Base-by-base conservation (phyloP, 2,888 invertebrate species). In the Drosophila barbarae region DNA sequence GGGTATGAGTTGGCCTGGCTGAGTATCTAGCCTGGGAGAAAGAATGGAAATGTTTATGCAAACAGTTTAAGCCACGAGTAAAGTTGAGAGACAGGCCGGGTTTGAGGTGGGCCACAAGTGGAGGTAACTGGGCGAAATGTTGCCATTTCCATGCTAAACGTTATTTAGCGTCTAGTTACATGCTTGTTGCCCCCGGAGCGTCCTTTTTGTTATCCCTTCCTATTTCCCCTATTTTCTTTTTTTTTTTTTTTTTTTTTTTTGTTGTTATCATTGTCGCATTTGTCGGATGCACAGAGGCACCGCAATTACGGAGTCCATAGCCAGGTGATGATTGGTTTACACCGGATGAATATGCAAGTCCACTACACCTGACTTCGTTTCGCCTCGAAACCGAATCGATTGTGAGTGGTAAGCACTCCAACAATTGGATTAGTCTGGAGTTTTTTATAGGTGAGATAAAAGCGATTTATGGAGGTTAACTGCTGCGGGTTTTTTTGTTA, bases 111-210 rank as follows among this genome's bases (percentile, higher is more conserved):
- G 36, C 52, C 55, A 52, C 55, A 66, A 34, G 65, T 36, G 46
- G 36, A 47, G 41, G 21, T 30, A 53, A 50, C 52, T 42, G 42
- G 38, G 54, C 30, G 30, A 49, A 69, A 72, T 61, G 58, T 64
- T 61, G 72, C 69, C 61, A 74, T 75, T 80, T 77, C 64, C 53
- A 76, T 71, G 83, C 75, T 82, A 82, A 82, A 77, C 83, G 80
- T 69, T 76, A 72, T 63, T 71, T 79, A 79, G 79, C 79, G 61
- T 77, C 66, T 70, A 70, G 72, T 81, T 81, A 66, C 60, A 69
- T 55, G 60, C 65, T 72, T 61, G 53, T 44, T 56, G 39, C 46
- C 46, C 63, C 63, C 35, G 5, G 12, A 39, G 53, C 44, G 58
- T 67, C 52, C 47, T 49, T 49, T 21, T 18, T 46, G 38, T 47